Evolutionary conservation across 2,797 vertebrate species (phyloP).

Genomic region (Hemitrygon akajei): DNA sequence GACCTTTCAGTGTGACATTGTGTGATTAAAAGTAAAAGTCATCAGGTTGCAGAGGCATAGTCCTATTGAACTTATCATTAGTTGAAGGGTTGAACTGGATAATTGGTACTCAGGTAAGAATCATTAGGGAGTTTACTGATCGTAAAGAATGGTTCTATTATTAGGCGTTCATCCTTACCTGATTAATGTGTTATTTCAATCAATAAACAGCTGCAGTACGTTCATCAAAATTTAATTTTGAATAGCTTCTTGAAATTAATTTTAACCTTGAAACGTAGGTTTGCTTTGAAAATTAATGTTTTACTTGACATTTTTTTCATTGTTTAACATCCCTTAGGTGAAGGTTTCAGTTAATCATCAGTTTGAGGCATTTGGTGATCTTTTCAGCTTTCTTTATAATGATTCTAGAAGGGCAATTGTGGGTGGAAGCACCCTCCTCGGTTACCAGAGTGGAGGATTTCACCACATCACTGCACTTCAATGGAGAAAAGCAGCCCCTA

Average conservation of each 20-base stretch:
- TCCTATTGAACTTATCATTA: not conserved
- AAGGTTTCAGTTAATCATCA: not conserved
- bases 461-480: constrained; percentile 12
- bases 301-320: not conserved
- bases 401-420: not conserved
- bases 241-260: not conserved
- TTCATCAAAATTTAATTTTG: not conserved
- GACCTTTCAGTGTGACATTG: not conserved
- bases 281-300: constrained; percentile 22
- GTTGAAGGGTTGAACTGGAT: too few relatives aligned
- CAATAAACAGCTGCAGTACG: not conserved
- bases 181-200: not conserved
- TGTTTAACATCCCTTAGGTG: not conserved
- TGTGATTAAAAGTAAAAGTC: not conserved
- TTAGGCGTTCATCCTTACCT: not conserved
- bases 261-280: constrained; percentile 5
- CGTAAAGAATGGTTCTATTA: not conserved
- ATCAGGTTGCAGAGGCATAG: not conserved
- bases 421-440: not conserved
- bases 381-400: constrained; percentile 6
- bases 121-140: not conserved
- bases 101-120: not conserved
- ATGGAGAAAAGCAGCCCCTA: not conserved
- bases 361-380: not conserved
- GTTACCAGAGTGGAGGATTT: not conserved